A percentile compares a stretch with the other conserved stretches of the same genome.
These are phyloP conservation scores for Orchesellides sinensis DNA, from an alignment of 2,888 invertebrate species.

Conservation along the genomic window DNA sequence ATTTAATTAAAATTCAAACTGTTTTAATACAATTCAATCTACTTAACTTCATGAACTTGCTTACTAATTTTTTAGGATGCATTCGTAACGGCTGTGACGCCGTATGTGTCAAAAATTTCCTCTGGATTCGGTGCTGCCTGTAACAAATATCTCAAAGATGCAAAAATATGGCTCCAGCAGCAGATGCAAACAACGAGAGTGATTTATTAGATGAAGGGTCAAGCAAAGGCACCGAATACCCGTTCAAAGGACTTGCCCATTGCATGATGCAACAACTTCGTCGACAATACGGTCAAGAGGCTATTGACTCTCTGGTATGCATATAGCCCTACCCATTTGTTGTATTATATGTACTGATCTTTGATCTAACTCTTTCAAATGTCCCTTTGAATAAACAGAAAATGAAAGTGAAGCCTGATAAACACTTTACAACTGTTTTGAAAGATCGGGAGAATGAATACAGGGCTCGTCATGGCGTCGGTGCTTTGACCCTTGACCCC, in stretches of 20 bases:
- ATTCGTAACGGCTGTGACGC: too few species aligned
- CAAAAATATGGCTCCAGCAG: not conserved
- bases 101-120: not conserved
- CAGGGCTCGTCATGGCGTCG: not conserved
- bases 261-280: not conserved
- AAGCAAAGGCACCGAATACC: not conserved
- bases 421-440: too few species aligned
- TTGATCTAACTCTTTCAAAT: too few species aligned
- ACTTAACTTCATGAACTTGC: too few species aligned
- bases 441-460: slow-evolving; percentile 1
- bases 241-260: slow-evolving; percentile 16
- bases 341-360: too few species aligned
- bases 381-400: too few species aligned
- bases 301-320: not conserved
- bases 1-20: too few species aligned
- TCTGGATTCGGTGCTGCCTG: not conserved
- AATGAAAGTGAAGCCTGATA: too few species aligned
- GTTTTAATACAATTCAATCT: too few species aligned
- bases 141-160: not conserved
- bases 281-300: not conserved
- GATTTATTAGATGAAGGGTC: slow-evolving; percentile 8
- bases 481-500: too few species aligned
- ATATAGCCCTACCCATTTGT: too few species aligned
- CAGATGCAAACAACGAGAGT: slow-evolving; percentile 21
- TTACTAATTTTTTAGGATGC: too few species aligned